Evolutionary conservation across 2,888 invertebrate species (phyloP).

Genomic region (Ochlodes sylvanus): DNA sequence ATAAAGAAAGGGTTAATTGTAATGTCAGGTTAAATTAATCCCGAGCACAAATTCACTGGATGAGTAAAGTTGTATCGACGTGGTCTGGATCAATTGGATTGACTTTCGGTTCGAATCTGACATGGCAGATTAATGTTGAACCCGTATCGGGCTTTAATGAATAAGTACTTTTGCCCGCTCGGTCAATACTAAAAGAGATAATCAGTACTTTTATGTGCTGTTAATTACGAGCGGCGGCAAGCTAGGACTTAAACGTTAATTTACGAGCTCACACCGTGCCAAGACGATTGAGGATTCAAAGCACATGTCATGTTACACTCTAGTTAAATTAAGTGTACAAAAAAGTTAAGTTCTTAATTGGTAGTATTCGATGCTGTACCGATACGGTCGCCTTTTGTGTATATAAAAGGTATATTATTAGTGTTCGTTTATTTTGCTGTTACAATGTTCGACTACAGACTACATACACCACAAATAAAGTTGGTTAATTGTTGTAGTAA

Average conservation of each 20-base stretch:
- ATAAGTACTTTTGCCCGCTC: slow-evolving; percentile 35
- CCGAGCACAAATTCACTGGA: slow-evolving; percentile 39
- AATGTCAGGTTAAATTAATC: slow-evolving; percentile 48
- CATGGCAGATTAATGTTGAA: slow-evolving; percentile 30
- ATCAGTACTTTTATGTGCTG: slow-evolving; percentile 24
- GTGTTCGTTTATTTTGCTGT: too few relatives aligned
- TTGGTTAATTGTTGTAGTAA: too few relatives aligned
- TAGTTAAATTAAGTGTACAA: slow-evolving; percentile 7
- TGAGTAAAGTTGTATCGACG: slow-evolving; percentile 32
- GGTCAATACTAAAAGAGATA: slow-evolving; percentile 31
- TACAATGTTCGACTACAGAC: too few relatives aligned
- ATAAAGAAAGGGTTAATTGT: slow-evolving; percentile 42
- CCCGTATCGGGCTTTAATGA: slow-evolving; percentile 30
- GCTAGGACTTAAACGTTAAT: slow-evolving; percentile 8
- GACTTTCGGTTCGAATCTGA: slow-evolving; percentile 35
- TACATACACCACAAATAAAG: too few relatives aligned
- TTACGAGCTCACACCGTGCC: slow-evolving; percentile 13
- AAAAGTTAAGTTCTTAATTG: slow-evolving; percentile 5
- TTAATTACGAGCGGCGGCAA: slow-evolving; percentile 14
- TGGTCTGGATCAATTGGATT: slow-evolving; percentile 32
- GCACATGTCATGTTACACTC: slow-evolving; percentile 7
- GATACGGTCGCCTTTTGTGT: too few relatives aligned
- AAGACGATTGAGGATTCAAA: slow-evolving; percentile 3
- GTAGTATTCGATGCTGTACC: background rate
- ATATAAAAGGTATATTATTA: too few relatives aligned